Conservation (phyloP, 2,888 invertebrate species). For the Phalera bucephala region DNA sequence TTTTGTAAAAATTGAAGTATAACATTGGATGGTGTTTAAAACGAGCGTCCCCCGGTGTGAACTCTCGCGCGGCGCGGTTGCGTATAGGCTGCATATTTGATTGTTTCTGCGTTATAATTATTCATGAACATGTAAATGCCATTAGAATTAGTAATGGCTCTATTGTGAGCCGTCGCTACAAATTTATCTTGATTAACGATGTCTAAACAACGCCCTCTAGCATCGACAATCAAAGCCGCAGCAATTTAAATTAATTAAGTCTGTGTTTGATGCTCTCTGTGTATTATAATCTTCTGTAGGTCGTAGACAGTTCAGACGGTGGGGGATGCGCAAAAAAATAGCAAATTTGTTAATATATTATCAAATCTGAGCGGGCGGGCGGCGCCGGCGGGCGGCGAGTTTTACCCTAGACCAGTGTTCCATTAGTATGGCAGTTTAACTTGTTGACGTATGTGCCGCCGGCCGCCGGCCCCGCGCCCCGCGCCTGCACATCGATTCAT, state of each 20-base stretch:
- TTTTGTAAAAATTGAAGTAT: constrained; percentile 67
- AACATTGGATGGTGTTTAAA: constrained; percentile 77
- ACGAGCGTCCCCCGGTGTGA: constrained; percentile 42
- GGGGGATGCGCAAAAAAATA: constrained; percentile 69
- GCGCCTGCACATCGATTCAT: constrained; percentile 65
- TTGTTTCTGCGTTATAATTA: constrained; percentile 28
- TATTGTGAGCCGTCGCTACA: constrained; percentile 17
- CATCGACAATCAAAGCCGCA: constrained; percentile 22
- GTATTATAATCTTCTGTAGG: constrained; percentile 10
- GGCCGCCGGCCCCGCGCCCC: constrained; percentile 7
- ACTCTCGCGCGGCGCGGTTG: constrained; percentile 3
- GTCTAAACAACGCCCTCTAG: constrained; percentile 13
- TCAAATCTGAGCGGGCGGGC: constrained; percentile 36
- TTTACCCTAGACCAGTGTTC: constrained; percentile 57
- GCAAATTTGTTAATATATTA: constrained; percentile 63
- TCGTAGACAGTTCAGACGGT: constrained; percentile 42
- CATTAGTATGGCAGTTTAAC: constrained; percentile 38
- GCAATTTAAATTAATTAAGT: constrained; percentile 10
- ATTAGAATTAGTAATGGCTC: constrained; percentile 22
- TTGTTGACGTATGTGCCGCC: constrained; percentile 32
- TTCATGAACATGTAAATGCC: constrained; percentile 14
- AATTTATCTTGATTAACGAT: constrained; percentile 19
- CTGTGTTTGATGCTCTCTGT: constrained; percentile 29
- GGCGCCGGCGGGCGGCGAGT: constrained; percentile 31
- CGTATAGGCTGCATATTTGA: constrained; percentile 21